phyloP scores from a whole-genome alignment of 37 sponge, comb jelly and placozoan genomes.

The Aphrocallistes beatrix region DNA sequence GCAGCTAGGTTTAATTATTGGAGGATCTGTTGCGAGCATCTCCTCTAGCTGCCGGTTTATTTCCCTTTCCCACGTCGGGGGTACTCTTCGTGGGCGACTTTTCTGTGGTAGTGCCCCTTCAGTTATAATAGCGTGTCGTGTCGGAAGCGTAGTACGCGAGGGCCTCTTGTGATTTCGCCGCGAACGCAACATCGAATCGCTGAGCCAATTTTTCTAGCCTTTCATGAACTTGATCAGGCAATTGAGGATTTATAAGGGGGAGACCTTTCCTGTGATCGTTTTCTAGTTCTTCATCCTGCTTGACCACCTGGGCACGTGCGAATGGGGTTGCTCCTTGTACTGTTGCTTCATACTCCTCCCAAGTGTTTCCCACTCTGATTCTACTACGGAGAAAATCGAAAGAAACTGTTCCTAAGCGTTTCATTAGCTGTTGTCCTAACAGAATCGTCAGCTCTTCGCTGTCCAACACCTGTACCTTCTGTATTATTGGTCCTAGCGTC shows the following conservation, averaged over 20 bases:
- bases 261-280: not conserved
- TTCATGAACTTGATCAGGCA: not conserved
- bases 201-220: not conserved
- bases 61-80: not conserved
- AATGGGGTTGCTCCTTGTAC: not conserved
- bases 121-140: not conserved
- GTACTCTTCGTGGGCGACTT: not conserved
- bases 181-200: not conserved
- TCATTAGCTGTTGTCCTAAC: too few species aligned
- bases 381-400: not conserved
- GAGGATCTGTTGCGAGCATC: not conserved
- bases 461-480: not conserved
- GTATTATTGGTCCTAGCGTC: not conserved
- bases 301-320: not conserved
- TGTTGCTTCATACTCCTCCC: not conserved
- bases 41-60: conserved; percentile 4
- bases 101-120: conserved; percentile 1
- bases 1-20: not conserved
- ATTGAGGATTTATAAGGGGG: not conserved
- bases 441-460: not conserved
- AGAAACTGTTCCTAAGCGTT: not conserved
- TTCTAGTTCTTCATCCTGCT: not conserved
- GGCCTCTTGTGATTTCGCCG: not conserved
- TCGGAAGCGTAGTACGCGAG: not conserved
- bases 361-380: not conserved